phyloP scores from a whole-genome alignment of 2,797 vertebrate species.

The Sebastes flavidus region DNA sequence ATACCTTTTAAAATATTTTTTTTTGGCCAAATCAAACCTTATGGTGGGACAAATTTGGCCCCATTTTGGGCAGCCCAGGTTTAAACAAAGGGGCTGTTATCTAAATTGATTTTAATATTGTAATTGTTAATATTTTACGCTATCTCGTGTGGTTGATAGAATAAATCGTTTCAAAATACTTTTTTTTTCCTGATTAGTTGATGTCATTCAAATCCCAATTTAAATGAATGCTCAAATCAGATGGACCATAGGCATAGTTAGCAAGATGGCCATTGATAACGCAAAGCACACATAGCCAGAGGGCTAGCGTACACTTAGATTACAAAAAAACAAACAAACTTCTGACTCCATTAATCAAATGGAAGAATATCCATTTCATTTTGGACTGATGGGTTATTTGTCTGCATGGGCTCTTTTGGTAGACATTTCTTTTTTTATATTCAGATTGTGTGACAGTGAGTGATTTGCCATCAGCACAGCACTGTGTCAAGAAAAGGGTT shows the following conservation, averaged over 20 bases:
- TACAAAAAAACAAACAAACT: not conserved
- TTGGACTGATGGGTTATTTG: not conserved
- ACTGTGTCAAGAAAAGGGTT: constrained; percentile 19
- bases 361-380: not conserved
- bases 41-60: no score
- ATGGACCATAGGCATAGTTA: not conserved
- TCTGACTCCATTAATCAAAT: not conserved
- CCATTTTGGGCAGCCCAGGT: no score
- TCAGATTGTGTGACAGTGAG: constrained; percentile 12
- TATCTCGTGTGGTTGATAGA: not conserved
- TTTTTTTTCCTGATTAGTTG: not conserved
- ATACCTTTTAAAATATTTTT: no score
- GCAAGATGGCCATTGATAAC: not conserved
- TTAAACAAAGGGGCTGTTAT: not conserved
- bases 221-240: not conserved
- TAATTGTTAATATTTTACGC: not conserved
- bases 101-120: not conserved
- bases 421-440: not conserved
- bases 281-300: not conserved
- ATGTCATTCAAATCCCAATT: not conserved
- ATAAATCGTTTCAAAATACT: not conserved
- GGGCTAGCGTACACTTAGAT: not conserved
- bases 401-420: not conserved
- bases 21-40: no score
- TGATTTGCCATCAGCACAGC: constrained; percentile 22